A percentile compares a stretch with the other conserved stretches of the same genome.
Conservation (phyloP, 1,140 invertebrate genomes). For the Zophobas atratus region DNA sequence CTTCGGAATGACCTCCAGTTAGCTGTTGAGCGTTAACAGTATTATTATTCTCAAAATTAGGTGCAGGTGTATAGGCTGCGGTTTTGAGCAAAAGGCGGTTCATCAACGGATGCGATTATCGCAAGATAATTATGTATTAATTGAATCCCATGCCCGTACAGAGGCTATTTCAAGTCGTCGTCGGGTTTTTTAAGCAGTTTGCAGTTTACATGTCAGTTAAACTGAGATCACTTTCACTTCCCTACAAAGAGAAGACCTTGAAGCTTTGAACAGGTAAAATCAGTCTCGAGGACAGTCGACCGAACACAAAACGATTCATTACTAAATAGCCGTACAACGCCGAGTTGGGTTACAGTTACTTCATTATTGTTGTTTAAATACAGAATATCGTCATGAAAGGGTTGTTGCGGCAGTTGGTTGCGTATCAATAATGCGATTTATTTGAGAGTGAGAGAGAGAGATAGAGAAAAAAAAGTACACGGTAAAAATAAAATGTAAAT, state of each 20-base stretch:
- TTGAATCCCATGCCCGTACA: too few species aligned
- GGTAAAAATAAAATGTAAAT: too few species aligned
- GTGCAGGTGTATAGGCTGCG: too few species aligned
- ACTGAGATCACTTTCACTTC: conserved; percentile 69
- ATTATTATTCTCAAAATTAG: background rate
- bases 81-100: too few species aligned
- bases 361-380: too few species aligned
- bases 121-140: too few species aligned
- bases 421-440: background rate
- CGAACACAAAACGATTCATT: conserved; percentile 67
- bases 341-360: conserved; percentile 58
- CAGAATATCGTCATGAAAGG: background rate
- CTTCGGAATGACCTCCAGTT: background rate
- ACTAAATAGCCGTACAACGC: conserved; percentile 63
- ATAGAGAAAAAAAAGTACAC: too few species aligned
- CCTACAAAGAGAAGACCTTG: conserved; percentile 68
- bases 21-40: background rate
- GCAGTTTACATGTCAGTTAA: conserved; percentile 61
- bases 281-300: conserved; percentile 67
- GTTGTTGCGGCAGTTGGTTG: background rate
- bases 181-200: too few species aligned
- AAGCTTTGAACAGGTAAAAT: conserved; percentile 69
- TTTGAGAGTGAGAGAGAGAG: too few species aligned
- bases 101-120: too few species aligned
- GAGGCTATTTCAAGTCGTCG: too few species aligned